These are phyloP conservation scores for Xiphorhynchus elegans DNA, from an alignment of 2,113 vertebrate genomes.

Conservation along the genomic window DNA sequence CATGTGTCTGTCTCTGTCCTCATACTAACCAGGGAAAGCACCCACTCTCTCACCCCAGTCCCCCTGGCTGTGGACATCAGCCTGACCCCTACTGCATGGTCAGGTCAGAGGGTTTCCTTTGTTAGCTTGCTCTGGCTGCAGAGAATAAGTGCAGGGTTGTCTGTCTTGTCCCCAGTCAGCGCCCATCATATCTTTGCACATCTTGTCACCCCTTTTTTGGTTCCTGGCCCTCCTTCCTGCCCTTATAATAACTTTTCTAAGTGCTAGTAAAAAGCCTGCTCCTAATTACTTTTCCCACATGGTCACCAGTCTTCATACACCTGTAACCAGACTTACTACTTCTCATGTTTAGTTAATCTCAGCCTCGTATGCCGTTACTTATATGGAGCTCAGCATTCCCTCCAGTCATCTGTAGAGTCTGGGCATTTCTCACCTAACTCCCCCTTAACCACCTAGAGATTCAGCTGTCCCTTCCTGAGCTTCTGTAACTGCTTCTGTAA, in stretches of 20 bases:
- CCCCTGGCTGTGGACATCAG: neutral
- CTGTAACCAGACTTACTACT: neutral
- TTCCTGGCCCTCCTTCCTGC: neutral
- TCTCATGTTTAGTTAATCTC: neutral
- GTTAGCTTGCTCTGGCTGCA: neutral
- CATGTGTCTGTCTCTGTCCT: neutral
- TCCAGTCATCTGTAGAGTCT: neutral
- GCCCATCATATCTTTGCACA: neutral
- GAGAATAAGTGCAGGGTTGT: neutral
- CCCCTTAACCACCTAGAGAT: neutral
- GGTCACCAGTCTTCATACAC: neutral
- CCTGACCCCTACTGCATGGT: neutral
- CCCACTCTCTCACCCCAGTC: neutral
- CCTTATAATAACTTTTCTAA: neutral
- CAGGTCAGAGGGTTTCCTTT: neutral
- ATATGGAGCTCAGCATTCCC: neutral
- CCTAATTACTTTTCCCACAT: neutral
- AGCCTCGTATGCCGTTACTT: neutral
- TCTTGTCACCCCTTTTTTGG: neutral
- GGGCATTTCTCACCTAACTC: neutral
- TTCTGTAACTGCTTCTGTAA: neutral
- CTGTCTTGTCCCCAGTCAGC: accelerated
- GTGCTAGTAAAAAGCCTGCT: neutral
- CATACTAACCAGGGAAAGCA: neutral
- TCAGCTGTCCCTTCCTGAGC: neutral